Percentiles rank a stretch among this genome's conserved stretches.
Evolutionary conservation across 2,113 vertebrate species (phyloP).

Genomic region (Mungos mungo): DNA sequence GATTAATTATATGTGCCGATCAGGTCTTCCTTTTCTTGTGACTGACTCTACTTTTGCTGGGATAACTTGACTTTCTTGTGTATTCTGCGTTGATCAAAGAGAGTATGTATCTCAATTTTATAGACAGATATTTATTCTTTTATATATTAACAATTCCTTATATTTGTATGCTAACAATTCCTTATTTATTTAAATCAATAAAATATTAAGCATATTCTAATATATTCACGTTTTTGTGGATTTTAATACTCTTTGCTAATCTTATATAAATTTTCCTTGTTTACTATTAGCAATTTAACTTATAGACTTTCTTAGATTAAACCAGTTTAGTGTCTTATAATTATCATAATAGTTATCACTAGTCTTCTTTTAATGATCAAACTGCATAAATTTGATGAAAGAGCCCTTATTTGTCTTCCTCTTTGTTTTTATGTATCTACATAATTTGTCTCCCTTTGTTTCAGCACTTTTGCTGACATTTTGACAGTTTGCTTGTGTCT

Average conservation of each 20-base stretch:
- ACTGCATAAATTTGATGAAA: neutral
- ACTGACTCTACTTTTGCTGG: neutral
- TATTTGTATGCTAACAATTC: neutral
- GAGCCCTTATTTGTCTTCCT: neutral
- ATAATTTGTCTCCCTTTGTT: neutral
- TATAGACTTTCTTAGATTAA: neutral
- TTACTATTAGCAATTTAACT: neutral
- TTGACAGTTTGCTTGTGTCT: neutral
- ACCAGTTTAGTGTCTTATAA: neutral
- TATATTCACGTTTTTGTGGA: neutral
- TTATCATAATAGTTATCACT: neutral
- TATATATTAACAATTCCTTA: neutral
- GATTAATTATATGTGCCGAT: constrained; percentile 52
- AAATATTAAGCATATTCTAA: constrained; percentile 21
- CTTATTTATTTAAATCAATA: constrained; percentile 5
- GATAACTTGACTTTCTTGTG: constrained; percentile 1
- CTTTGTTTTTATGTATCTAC: neutral
- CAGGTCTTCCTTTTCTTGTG: neutral
- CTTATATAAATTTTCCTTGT: neutral
- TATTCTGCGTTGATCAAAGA: neutral
- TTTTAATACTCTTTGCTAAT: neutral
- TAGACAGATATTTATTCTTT: neutral
- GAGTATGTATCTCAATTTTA: neutral
- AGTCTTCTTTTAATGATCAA: neutral
- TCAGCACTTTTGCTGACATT: neutral